Evolutionary conservation across 2,888 invertebrate genomes (phyloP).

Genomic region (Eupithecia insigniata): DNA sequence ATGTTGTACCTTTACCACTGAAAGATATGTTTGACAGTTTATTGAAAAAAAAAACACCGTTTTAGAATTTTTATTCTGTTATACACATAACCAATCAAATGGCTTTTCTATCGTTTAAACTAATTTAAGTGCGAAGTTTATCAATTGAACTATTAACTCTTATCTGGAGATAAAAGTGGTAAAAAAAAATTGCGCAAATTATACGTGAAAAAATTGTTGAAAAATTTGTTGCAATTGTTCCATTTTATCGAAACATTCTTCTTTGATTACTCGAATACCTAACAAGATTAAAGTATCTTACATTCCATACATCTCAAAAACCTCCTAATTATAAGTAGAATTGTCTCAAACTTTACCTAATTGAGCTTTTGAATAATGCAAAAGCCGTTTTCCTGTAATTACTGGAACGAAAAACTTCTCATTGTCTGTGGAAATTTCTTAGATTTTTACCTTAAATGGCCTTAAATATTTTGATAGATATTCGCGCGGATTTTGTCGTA

Average conservation of each 20-base stretch:
- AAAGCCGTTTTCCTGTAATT: conserved; percentile 38
- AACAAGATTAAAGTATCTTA: conserved; percentile 25
- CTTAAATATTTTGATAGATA: conserved; percentile 37
- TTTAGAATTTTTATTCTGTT: neutral
- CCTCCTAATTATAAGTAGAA: conserved; percentile 34
- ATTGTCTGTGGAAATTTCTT: conserved; percentile 46
- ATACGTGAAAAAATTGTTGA: neutral
- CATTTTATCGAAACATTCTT: conserved; percentile 6
- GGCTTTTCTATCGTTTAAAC: neutral
- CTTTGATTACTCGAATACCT: conserved; percentile 23
- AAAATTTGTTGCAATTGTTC: neutral
- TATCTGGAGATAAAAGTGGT: neutral
- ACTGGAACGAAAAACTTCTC: conserved; percentile 42
- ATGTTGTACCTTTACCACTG: conserved; percentile 50
- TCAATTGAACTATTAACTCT: neutral
- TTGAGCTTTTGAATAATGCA: conserved; percentile 45
- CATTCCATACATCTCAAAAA: conserved; percentile 37
- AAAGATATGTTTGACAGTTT: conserved; percentile 42
- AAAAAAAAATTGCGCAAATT: neutral
- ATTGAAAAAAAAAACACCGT: neutral
- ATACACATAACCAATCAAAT: neutral
- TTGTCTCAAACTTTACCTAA: conserved; percentile 40
- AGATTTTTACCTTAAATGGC: conserved; percentile 49
- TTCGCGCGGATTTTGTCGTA: conserved; percentile 33
- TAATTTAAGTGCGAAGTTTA: neutral